A percentile compares a stretch with the other conserved stretches of the same genome.
phyloP scores from a whole-genome alignment of 1,140 invertebrate genomes.

The Eumeta japonica region DNA sequence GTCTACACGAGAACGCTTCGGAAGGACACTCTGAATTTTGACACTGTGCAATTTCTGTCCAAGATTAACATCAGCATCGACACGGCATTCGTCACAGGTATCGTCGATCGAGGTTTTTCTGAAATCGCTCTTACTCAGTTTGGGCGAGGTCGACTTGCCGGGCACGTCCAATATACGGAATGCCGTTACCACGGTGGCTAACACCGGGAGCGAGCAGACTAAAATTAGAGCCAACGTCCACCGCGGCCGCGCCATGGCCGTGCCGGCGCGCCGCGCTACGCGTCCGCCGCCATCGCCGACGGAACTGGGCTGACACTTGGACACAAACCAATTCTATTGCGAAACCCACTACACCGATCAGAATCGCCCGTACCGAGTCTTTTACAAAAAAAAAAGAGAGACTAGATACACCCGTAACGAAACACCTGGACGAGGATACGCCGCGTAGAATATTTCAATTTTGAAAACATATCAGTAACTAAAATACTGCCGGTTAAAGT shows the following conservation, averaged over 20 bases:
- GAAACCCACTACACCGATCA: neutral
- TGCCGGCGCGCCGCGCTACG: constrained; percentile 25
- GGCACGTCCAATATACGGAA: constrained; percentile 53
- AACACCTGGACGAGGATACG: too few species aligned
- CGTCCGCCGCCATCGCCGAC: constrained; percentile 46
- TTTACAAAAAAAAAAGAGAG: too few species aligned
- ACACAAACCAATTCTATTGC: too few species aligned
- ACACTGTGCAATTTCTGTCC: constrained; percentile 29
- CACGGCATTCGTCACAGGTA: constrained; percentile 26
- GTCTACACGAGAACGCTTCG: constrained; percentile 25
- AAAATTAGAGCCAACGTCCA: constrained; percentile 44
- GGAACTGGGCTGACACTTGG: constrained; percentile 27
- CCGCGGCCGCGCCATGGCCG: constrained; percentile 44
- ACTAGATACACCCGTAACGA: too few species aligned
- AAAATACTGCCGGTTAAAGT: too few species aligned
- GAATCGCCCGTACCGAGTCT: neutral
- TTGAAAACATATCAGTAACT: too few species aligned
- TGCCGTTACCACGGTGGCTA: constrained; percentile 50
- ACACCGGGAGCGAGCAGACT: constrained; percentile 40
- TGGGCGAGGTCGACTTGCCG: too few species aligned
- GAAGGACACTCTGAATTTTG: constrained; percentile 38
- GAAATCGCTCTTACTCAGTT: too few species aligned
- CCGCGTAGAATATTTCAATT: too few species aligned
- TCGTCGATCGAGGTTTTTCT: too few species aligned
- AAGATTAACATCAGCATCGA: constrained; percentile 33